A percentile compares a stretch with the other conserved stretches of the same genome.
phyloP scores from a whole-genome alignment of 2,797 vertebrate species.

The Artibeus lituratus region DNA sequence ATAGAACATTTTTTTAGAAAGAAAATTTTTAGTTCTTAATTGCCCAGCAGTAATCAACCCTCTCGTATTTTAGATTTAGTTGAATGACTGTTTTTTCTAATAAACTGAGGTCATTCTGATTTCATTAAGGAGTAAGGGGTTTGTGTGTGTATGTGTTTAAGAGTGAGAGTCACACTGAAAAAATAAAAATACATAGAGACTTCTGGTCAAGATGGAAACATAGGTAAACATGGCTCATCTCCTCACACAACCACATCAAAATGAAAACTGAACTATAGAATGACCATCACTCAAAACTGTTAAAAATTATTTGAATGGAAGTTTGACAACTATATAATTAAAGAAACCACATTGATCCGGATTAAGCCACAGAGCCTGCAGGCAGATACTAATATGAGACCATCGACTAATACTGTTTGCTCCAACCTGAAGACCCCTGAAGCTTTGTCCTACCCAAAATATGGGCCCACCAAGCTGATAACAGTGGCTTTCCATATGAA shows the following conservation, averaged over 20 bases:
- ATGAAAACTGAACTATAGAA: neutral
- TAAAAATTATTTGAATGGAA: neutral
- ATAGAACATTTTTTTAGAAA: neutral
- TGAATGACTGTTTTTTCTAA: neutral
- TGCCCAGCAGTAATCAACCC: neutral
- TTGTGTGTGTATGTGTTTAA: neutral
- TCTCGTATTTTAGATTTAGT: constrained; percentile 29
- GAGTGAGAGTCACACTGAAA: neutral
- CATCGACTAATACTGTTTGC: neutral
- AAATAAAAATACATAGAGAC: neutral
- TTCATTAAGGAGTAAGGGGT: neutral
- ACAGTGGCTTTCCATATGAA: neutral
- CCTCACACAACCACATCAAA: neutral
- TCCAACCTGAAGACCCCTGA: neutral
- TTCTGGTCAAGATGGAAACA: neutral
- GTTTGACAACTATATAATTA: neutral
- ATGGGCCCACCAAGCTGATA: neutral
- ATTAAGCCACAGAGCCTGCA: neutral
- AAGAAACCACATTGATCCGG: neutral
- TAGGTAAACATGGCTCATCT: neutral
- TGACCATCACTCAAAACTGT: neutral
- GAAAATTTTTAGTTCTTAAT: neutral
- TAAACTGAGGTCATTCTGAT: neutral
- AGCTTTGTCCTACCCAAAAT: neutral
- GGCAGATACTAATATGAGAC: neutral